Evolutionary conservation across 2,113 vertebrate species (phyloP), one percentile per base, ranked within the genome.

Genomic region (Ranitomeya imitator): DNA sequence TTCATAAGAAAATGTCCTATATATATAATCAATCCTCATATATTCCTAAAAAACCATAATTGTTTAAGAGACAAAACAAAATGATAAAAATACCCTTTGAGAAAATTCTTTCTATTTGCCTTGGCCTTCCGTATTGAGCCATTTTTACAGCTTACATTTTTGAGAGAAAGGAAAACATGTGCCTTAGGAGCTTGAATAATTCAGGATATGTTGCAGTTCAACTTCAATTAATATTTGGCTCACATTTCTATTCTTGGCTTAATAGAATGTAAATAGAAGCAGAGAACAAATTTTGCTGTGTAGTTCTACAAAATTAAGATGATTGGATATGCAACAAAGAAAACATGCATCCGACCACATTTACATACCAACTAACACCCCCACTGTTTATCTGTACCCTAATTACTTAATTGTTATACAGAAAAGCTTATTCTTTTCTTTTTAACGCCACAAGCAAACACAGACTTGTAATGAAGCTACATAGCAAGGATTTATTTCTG

Each of bases 221-320:
- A 78, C 87, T 84, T 88, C 80, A 88, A 88, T 88, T 88, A 88
- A 88, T 80, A 87, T 88, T 83, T 88, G 87, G 87, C 87, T 83
- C 71, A 77, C 80, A 83, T 88, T 88, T 71, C 71, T 77, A 77
- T 88, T 88, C 87, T 77, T 88, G 87, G 87, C 80, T 88, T 88
- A 88, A 88, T 88, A 88, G 87, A 88, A 84, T 88, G 87, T 88
- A 88, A 88, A 88, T 88, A 88, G 87, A 88, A 11, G 80, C 80
- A 84, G 69, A 84, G 37, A 88, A 84, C 80, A 84, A 54, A 76
- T 61, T 88, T 84, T 88, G 69, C 87, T 83, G 45, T 77, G 87
- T 88, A 88, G 87, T 78, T 88, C 69, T 77, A 83, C 80, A 88
- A 88, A 88, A 88, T 88, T 83, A 88, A 83, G 80, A 88, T 88